phyloP scores from a whole-genome alignment of 2,888 invertebrate genomes.

The Sceliomorpha sp. region DNA sequence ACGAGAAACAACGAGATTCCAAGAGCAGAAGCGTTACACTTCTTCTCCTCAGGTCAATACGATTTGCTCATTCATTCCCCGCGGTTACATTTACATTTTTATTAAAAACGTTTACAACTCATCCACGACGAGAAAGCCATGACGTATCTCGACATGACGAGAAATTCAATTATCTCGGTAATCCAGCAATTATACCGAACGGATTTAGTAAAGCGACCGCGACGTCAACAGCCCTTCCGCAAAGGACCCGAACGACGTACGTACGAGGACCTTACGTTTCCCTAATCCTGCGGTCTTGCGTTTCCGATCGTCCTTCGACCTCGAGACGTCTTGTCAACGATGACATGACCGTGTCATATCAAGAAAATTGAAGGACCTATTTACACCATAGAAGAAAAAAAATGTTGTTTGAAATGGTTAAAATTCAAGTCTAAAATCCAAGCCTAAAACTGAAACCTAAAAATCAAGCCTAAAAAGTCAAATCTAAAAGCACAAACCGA shows the following conservation, averaged over 20 bases:
- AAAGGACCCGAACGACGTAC: slow-evolving; percentile 48
- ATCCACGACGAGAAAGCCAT: slow-evolving; percentile 54
- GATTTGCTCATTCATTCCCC: slow-evolving; percentile 49
- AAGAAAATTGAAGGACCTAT: too few relatives aligned
- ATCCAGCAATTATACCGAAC: slow-evolving; percentile 80
- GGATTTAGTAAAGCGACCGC: slow-evolving; percentile 59
- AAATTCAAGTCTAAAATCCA: too few relatives aligned
- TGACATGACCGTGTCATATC: too few relatives aligned
- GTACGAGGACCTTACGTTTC: slow-evolving; percentile 42
- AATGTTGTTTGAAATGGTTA: too few relatives aligned
- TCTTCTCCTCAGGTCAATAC: slow-evolving; percentile 36
- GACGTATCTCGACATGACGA: slow-evolving; percentile 57
- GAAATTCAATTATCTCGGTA: slow-evolving; percentile 86
- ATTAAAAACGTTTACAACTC: slow-evolving; percentile 67
- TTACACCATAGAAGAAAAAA: too few relatives aligned
- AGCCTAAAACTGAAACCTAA: too few relatives aligned
- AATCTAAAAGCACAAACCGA: too few relatives aligned
- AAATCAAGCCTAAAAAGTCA: too few relatives aligned
- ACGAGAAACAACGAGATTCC: too few relatives aligned
- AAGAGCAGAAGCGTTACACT: too few relatives aligned
- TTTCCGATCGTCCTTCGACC: slow-evolving; percentile 36
- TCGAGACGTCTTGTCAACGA: too few relatives aligned
- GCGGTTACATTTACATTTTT: slow-evolving; percentile 64
- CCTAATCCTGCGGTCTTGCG: slow-evolving; percentile 50
- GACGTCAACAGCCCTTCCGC: slow-evolving; percentile 29